These are phyloP conservation scores for Corydoras sp. DNA, from an alignment of 2,113 vertebrate genomes.

Conservation along the genomic window DNA sequence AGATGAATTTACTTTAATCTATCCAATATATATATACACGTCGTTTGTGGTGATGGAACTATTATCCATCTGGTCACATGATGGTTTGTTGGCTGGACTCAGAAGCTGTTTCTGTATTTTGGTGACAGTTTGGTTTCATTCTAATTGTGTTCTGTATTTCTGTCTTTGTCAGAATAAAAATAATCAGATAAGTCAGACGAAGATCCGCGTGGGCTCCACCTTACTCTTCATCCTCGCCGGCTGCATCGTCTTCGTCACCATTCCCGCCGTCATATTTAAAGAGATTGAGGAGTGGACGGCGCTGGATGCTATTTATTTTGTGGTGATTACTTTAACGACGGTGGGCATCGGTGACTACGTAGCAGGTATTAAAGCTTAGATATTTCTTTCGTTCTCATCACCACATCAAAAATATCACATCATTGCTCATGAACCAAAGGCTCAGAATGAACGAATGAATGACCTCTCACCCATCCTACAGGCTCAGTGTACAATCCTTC, in stretches of 20 bases:
- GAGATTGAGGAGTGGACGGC: slow-evolving; percentile 74
- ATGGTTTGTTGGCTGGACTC: too few relatives aligned
- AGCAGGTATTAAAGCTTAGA: slow-evolving; percentile 61
- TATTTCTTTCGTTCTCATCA: not conserved
- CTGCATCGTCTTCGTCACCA: slow-evolving; percentile 77
- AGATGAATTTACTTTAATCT: too few relatives aligned
- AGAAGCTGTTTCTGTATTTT: too few relatives aligned
- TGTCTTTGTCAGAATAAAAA: slow-evolving; percentile 62
- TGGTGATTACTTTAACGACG: slow-evolving; percentile 80
- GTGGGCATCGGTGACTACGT: slow-evolving; percentile 85
- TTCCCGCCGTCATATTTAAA: slow-evolving; percentile 76
- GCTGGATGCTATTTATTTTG: slow-evolving; percentile 78
- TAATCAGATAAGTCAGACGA: slow-evolving; percentile 71
- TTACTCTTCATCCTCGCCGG: slow-evolving; percentile 78
- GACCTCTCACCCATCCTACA: too few relatives aligned
- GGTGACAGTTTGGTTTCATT: too few relatives aligned
- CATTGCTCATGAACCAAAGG: too few relatives aligned
- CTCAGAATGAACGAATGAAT: too few relatives aligned
- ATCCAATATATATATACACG: too few relatives aligned
- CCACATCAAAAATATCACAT: too few relatives aligned
- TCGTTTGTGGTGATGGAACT: too few relatives aligned
- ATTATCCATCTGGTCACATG: too few relatives aligned
- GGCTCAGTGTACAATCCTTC: too few relatives aligned
- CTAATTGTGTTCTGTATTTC: not conserved
- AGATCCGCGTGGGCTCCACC: slow-evolving; percentile 74